Conservation (phyloP, 2,113 vertebrate species). For the Macaca mulatta region DNA sequence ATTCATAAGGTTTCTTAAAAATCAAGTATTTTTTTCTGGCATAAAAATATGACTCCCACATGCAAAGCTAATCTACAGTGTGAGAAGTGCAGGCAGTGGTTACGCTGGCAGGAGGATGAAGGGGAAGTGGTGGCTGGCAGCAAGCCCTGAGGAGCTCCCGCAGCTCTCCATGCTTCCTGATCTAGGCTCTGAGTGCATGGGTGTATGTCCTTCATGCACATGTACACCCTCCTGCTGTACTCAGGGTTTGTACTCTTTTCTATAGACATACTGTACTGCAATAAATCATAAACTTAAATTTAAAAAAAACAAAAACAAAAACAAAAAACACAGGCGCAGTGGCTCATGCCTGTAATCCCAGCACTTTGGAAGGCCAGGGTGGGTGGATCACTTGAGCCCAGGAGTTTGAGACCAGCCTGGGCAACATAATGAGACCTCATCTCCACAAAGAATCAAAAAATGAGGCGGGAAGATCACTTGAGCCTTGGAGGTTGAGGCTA, state of each 20-base stretch:
- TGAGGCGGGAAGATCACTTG: too few species aligned
- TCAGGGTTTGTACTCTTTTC: neutral
- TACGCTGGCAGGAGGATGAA: neutral
- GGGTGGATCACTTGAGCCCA: too few species aligned
- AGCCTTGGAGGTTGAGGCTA: too few species aligned
- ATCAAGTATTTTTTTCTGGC: neutral
- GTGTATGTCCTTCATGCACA: neutral
- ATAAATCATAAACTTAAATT: neutral
- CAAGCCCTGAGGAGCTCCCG: neutral
- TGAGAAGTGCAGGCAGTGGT: neutral
- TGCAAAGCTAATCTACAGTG: neutral
- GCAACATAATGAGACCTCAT: too few species aligned
- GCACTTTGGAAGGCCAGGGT: too few species aligned
- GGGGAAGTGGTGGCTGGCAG: neutral
- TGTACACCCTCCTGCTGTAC: neutral
- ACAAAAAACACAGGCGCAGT: too few species aligned
- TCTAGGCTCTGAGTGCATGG: rapidly evolving
- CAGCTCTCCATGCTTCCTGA: neutral
- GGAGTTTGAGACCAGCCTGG: too few species aligned
- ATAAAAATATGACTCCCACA: neutral
- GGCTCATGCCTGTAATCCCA: too few species aligned
- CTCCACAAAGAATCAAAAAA: too few species aligned
- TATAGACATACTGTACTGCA: neutral
- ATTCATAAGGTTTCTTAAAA: neutral
- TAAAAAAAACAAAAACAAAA: too few species aligned